Evolutionary conservation across 2,888 invertebrate genomes (phyloP).

Genomic region (Cynaeus angustus): DNA sequence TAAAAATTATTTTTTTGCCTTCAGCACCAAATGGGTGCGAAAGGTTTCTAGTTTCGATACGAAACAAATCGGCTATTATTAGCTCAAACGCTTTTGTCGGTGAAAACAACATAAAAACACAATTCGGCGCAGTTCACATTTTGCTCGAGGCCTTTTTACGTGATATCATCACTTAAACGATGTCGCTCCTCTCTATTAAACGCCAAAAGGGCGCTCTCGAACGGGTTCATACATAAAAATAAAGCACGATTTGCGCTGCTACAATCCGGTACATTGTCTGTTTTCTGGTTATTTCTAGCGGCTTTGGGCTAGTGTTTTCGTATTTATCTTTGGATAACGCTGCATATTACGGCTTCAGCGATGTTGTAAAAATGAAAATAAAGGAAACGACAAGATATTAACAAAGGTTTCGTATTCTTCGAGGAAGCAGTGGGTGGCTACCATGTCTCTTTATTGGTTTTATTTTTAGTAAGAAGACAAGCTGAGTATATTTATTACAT

Average conservation of each 20-base stretch:
- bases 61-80: conserved; percentile 16
- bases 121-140: conserved; percentile 31
- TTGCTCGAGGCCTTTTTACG: conserved; percentile 24
- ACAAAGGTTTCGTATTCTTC: no score
- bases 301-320: background rate
- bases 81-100: conserved; percentile 7
- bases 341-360: background rate
- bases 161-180: conserved; percentile 40
- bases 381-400: no score
- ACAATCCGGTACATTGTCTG: conserved; percentile 9
- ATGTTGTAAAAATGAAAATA: background rate
- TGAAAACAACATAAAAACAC: conserved; percentile 19
- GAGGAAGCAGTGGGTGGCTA: no score
- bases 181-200: conserved; percentile 22
- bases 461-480: no score
- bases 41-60: background rate
- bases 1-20: no score
- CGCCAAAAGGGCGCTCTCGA: conserved; percentile 21
- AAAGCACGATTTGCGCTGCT: conserved; percentile 21
- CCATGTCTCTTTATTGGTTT: no score
- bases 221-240: conserved; percentile 39
- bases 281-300: background rate
- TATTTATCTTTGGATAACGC: background rate
- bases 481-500: no score
- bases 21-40: no score